Evolutionary conservation across 2,797 vertebrate species (phyloP), one percentile per base, ranked within the genome.

Genomic region (Pelobates cultripes): DNA sequence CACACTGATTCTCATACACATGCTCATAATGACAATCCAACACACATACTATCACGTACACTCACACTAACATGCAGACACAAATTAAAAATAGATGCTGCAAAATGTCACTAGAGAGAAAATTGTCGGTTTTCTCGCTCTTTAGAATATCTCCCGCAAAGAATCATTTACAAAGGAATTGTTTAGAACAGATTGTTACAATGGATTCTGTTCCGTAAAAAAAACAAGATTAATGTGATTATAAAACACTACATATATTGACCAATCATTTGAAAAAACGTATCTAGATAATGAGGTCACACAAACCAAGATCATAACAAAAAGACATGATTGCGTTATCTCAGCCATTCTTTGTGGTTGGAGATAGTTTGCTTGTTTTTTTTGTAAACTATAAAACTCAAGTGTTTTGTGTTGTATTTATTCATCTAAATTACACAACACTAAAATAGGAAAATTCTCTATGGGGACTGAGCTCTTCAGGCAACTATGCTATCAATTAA

Each of bases 401-500:
- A 64, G 68, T 42, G 4, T n/a, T 47, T 51, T 4, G 4, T 63
- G 43, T 63, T 14, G 64, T 81, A 76, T 82, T 77, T 82, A 71
- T 81, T 81, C 60, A 57, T 63, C 57, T 43, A 77, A 82, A 77
- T 64, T 71, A 71, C 47, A 15, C 44, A 71, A 74, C 14, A 47
- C 40, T n/a, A 73, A 77, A 82, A 64, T 12, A 41, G 47, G 69
- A 71, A 9, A 51, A 28, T 60, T 75, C 72, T 77, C 80, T 82
- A 70, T 17, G 42, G 80, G 72, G 80, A 77, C 60, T 15, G 7
- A 66, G 74, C 80, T 82, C 74, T 76, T 76, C 69, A 82, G 70
- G 76, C 74, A 76, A 77, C 44, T 72, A 69, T 72, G 60, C 70
- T 75, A 82, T 82, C 80, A 77, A 77, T 82, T 82, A 82, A 82